Conservation (phyloP, 2,113 vertebrate genomes). For the Ariopsis seemanni region DNA sequence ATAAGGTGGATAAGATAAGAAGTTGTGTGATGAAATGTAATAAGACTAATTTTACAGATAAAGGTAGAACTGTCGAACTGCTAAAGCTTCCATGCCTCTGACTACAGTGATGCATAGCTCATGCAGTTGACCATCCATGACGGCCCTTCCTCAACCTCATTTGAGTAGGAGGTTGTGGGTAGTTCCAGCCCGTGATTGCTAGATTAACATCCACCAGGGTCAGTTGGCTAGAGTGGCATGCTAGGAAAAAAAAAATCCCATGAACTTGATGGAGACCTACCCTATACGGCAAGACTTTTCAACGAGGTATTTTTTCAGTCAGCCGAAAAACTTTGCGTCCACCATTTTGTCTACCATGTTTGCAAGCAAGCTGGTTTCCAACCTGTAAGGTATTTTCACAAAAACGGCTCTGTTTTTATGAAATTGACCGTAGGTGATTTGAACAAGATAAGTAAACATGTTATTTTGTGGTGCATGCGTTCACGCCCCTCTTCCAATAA, state of each 20-base stretch:
- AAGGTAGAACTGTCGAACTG: neutral
- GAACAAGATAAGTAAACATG: neutral
- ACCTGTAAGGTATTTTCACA: neutral
- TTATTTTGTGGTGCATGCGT: neutral
- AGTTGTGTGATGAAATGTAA: neutral
- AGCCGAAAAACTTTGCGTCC: neutral
- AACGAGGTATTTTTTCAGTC: neutral
- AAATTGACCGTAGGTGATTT: neutral
- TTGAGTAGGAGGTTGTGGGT: neutral
- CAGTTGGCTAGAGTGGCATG: conserved; percentile 22
- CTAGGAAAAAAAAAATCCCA: neutral
- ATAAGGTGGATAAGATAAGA: neutral
- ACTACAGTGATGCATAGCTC: neutral
- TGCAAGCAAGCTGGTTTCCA: neutral
- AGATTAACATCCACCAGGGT: conserved; percentile 11
- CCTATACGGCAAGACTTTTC: neutral
- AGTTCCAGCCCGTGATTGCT: conserved; percentile 18
- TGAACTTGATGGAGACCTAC: neutral
- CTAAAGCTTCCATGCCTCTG: neutral
- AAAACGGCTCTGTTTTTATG: neutral
- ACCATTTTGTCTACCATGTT: neutral
- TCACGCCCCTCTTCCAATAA: neutral
- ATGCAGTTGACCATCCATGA: neutral
- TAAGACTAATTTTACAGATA: neutral
- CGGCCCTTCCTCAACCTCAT: neutral